phyloP scores from a whole-genome alignment of 2,888 invertebrate genomes.

The Eucriotettix oculatus region DNA sequence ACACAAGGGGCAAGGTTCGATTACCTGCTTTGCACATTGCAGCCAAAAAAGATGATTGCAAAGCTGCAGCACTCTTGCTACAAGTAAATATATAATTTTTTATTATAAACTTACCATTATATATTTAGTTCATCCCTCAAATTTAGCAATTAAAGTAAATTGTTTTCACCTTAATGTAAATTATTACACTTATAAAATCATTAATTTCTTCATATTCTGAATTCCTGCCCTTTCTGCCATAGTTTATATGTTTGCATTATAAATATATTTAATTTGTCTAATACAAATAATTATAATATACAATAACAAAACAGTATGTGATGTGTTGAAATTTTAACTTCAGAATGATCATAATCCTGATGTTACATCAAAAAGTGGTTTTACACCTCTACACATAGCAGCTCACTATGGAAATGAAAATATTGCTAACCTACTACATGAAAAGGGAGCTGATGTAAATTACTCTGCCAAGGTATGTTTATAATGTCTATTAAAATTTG shows the following conservation, averaged over 20 bases:
- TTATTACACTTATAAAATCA: too few relatives aligned
- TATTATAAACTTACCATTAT: too few relatives aligned
- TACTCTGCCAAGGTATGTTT: slow-evolving; percentile 66
- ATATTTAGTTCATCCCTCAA: too few relatives aligned
- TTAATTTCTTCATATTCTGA: too few relatives aligned
- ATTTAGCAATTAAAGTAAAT: too few relatives aligned
- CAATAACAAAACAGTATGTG: too few relatives aligned
- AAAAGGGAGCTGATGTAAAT: slow-evolving; percentile 88
- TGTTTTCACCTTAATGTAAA: too few relatives aligned
- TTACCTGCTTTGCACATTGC: slow-evolving; percentile 95
- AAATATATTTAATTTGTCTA: too few relatives aligned
- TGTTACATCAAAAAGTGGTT: slow-evolving; percentile 91
- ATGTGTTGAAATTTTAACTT: slow-evolving; percentile 4
- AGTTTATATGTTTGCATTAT: too few relatives aligned
- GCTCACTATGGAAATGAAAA: slow-evolving; percentile 96
- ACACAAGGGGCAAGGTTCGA: slow-evolving; percentile 83
- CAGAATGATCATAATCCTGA: slow-evolving; percentile 93
- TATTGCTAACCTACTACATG: slow-evolving; percentile 74
- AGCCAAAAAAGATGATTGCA: slow-evolving; percentile 96
- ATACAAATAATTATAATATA: too few relatives aligned
- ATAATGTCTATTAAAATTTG: neutral
- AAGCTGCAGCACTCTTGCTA: slow-evolving; percentile 79
- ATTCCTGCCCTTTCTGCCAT: too few relatives aligned
- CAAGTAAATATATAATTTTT: slow-evolving; percentile 49
- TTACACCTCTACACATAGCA: slow-evolving; percentile 95